Evolutionary conservation across 2,113 vertebrate genomes (phyloP).

Genomic region (Misgurnus mizolepis): DNA sequence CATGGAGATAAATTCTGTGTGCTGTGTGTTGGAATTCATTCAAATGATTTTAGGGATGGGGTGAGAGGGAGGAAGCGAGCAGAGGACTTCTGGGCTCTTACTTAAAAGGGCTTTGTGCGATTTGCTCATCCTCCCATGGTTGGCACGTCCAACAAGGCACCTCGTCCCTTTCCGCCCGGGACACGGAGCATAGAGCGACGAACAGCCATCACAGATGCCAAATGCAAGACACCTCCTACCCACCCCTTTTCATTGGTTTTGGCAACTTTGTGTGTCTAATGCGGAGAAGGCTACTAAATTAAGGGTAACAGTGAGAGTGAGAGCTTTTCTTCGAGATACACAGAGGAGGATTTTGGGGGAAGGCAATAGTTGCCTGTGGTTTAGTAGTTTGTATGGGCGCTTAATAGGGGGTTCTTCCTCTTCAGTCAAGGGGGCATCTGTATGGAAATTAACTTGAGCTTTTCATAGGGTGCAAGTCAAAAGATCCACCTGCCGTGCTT

Average conservation of each 20-base stretch:
- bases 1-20: conserved; percentile 8
- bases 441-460: conserved; percentile 76
- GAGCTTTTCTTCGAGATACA: neutral
- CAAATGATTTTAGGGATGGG: conserved; percentile 29
- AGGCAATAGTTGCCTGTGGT: conserved; percentile 15
- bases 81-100: conserved; percentile 23
- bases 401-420: conserved; percentile 57
- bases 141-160: conserved; percentile 63
- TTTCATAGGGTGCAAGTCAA: conserved; percentile 79
- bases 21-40: conserved; percentile 31
- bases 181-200: conserved; percentile 56
- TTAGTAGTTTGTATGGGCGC: conserved; percentile 32
- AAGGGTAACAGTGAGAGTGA: conserved; percentile 49
- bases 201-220: conserved; percentile 70
- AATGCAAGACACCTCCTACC: conserved; percentile 56
- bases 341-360: neutral
- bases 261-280: conserved; percentile 47
- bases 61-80: conserved; percentile 25
- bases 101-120: conserved; percentile 50
- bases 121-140: conserved; percentile 16
- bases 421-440: conserved; percentile 75
- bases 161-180: conserved; percentile 59
- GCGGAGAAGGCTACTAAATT: conserved; percentile 52
- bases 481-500: conserved; percentile 78
- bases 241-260: conserved; percentile 54